phyloP scores from a whole-genome alignment of 2,888 invertebrate genomes.

The Dioctria rufipes region DNA sequence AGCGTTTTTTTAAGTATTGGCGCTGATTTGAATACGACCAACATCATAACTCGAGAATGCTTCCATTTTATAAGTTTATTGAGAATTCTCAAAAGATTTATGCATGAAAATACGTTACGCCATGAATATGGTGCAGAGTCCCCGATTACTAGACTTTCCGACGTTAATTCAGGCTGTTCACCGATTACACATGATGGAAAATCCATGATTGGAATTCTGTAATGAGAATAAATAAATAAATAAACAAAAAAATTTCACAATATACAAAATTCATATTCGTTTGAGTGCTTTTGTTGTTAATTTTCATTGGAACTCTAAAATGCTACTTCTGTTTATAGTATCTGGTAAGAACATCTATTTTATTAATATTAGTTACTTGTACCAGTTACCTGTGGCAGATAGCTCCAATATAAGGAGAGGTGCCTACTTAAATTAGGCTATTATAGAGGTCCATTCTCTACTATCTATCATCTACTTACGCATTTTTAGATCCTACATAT shows the following conservation, averaged over 20 bases:
- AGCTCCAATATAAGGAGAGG: too few species aligned
- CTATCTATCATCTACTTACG: slow-evolving; percentile 72
- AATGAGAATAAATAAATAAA: slow-evolving; percentile 56
- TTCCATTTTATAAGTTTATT: slow-evolving; percentile 99
- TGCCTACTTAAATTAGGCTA: background rate
- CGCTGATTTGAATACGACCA: slow-evolving; percentile 99
- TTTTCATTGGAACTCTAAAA: too few species aligned
- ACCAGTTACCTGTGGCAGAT: too few species aligned
- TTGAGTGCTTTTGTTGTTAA: too few species aligned
- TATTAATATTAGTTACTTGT: too few species aligned
- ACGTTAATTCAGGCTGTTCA: slow-evolving; percentile 93
- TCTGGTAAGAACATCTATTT: too few species aligned
- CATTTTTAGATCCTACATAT: slow-evolving; percentile 95
- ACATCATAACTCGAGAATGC: slow-evolving; percentile 99
- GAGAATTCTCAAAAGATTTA: slow-evolving; percentile 94
- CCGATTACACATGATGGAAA: slow-evolving; percentile 97
- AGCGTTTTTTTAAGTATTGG: slow-evolving; percentile 97
- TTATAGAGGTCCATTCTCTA: background rate
- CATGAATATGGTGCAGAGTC: slow-evolving; percentile 92
- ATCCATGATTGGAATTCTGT: slow-evolving; percentile 90
- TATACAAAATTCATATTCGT: too few species aligned
- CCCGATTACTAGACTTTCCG: slow-evolving; percentile 90
- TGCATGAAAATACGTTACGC: slow-evolving; percentile 98
- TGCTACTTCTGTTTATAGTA: too few species aligned
- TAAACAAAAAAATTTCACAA: too few species aligned